Evolutionary conservation across 64 coral and sea anemone species (phyloP).

Genomic region (Hydrozoanthus tunicans): DNA sequence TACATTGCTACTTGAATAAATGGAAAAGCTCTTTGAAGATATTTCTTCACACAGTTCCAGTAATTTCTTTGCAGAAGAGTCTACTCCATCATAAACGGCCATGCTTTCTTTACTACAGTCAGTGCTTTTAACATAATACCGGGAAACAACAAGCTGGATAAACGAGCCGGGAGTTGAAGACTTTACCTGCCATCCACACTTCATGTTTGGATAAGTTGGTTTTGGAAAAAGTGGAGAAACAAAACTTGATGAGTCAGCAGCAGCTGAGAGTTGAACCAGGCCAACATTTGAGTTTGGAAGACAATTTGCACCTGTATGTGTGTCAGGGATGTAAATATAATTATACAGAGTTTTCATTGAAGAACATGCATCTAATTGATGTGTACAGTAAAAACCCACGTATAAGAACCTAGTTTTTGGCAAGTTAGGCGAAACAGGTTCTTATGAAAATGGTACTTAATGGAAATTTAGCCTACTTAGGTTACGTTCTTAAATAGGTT

Average conservation of each 20-base stretch:
- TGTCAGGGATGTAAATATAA: too few species aligned
- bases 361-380: too few species aligned
- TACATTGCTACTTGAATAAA: conserved; percentile 24
- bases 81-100: conserved; percentile 12
- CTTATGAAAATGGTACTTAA: too few species aligned
- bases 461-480: too few species aligned
- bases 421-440: too few species aligned
- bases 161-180: not conserved
- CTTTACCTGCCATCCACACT: not conserved
- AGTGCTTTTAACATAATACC: not conserved
- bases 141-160: not conserved
- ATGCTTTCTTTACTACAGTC: conserved; percentile 31
- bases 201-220: conserved; percentile 33
- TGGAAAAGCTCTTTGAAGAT: not conserved
- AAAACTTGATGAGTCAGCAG: not conserved
- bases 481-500: too few species aligned
- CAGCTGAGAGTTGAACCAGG: not conserved
- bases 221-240: not conserved
- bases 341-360: too few species aligned
- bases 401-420: too few species aligned
- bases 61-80: not conserved
- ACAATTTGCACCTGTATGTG: not conserved
- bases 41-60: not conserved
- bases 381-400: too few species aligned
- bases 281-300: not conserved